Percentiles rank a stretch among this genome's conserved stretches.
phyloP scores from a whole-genome alignment of 2,888 invertebrate species.

The Chrysodeixis includens region DNA sequence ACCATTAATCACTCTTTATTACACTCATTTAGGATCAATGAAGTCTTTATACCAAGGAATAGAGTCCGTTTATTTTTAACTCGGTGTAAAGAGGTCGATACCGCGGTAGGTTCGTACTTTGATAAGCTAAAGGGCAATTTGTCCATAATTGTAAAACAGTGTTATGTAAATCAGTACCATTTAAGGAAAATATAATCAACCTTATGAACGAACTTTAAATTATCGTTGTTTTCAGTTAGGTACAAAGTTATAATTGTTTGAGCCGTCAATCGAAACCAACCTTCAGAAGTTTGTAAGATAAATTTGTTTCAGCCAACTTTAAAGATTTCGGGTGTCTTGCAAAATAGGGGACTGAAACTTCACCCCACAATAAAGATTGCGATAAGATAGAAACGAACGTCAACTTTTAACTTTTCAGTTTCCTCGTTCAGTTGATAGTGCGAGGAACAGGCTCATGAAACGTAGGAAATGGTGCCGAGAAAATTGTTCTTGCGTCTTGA shows the following conservation, averaged over 20 bases:
- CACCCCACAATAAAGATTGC: constrained; percentile 59
- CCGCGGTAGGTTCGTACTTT: constrained; percentile 40
- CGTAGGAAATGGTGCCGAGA: constrained; percentile 58
- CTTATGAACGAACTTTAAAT: background rate
- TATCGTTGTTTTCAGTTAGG: background rate
- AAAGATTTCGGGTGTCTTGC: constrained; percentile 13
- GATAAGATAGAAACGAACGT: constrained; percentile 57
- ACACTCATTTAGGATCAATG: constrained; percentile 80
- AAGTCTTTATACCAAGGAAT: constrained; percentile 71
- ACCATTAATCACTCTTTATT: constrained; percentile 79
- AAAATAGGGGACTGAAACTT: constrained; percentile 47
- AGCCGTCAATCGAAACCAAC: constrained; percentile 13
- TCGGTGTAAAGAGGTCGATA: constrained; percentile 66
- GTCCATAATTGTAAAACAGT: constrained; percentile 26
- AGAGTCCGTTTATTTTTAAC: constrained; percentile 73
- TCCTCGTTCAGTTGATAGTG: constrained; percentile 55
- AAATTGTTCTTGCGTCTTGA: constrained; percentile 60
- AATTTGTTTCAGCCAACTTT: constrained; percentile 32
- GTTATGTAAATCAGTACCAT: background rate
- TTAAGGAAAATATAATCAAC: background rate
- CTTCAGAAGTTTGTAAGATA: constrained; percentile 25
- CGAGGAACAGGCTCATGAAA: constrained; percentile 58
- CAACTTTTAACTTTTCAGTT: constrained; percentile 60
- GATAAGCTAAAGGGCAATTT: constrained; percentile 59
- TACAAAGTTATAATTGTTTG: constrained; percentile 31